Evolutionary conservation across 1,140 invertebrate species (phyloP).

Genomic region (Drosophila leontia): DNA sequence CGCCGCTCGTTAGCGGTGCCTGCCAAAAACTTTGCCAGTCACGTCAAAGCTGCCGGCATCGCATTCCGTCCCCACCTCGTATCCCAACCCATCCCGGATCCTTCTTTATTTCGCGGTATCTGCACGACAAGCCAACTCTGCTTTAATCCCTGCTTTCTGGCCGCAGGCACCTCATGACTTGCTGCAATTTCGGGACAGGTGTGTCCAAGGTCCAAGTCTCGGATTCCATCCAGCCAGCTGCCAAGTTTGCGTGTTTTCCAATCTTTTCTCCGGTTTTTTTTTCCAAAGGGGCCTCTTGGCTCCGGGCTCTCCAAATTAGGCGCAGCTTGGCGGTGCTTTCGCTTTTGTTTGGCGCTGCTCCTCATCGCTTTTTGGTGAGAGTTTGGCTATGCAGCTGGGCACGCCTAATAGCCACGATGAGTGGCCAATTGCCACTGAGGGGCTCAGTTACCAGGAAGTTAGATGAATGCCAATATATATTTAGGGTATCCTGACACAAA

Average conservation of each 20-base stretch:
- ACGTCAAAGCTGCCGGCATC: conserved; percentile 77
- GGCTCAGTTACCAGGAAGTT: not conserved
- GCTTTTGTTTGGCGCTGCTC: conserved; percentile 20
- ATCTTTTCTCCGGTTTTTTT: conserved; percentile 64
- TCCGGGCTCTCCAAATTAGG: conserved; percentile 51
- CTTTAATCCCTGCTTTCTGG: conserved; percentile 63
- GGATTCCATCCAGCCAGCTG: conserved; percentile 67
- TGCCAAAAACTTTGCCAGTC: conserved; percentile 82
- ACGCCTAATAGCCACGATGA: conserved; percentile 41
- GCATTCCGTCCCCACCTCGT: conserved; percentile 12
- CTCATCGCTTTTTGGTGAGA: conserved; percentile 10
- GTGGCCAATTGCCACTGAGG: conserved; percentile 25
- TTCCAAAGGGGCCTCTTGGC: conserved; percentile 18
- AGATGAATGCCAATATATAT: conserved; percentile 1
- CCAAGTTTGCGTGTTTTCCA: conserved; percentile 78
- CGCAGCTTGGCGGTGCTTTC: conserved; percentile 44
- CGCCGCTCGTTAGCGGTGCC: conserved; percentile 74
- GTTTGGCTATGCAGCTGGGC: conserved; percentile 24
- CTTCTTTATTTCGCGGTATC: conserved; percentile 36
- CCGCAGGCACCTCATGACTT: conserved; percentile 68
- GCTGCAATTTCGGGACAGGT: conserved; percentile 75
- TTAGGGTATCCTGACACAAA: not conserved
- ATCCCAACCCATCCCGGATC: not conserved
- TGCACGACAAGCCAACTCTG: conserved; percentile 50
- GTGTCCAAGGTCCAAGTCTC: conserved; percentile 72